Percentiles rank a stretch among this genome's conserved stretches.
Conservation (phyloP, 2,888 invertebrate genomes). For the Camptogramma bilineatum region DNA sequence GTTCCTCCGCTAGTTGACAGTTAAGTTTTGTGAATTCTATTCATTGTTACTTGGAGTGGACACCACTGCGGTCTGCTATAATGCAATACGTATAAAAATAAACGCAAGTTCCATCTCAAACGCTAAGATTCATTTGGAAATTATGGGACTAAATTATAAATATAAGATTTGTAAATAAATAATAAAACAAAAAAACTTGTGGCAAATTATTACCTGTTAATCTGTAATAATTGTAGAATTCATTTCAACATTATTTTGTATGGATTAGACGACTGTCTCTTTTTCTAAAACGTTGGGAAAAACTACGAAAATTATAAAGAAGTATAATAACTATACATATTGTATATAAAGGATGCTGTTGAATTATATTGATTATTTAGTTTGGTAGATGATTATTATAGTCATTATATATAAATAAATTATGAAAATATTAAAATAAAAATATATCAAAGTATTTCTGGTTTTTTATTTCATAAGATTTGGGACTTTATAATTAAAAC, state of each 20-base stretch:
- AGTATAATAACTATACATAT: conserved; percentile 78
- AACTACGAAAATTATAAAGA: conserved; percentile 58
- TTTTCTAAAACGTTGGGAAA: conserved; percentile 65
- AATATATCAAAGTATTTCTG: conserved; percentile 76
- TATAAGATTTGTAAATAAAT: conserved; percentile 83
- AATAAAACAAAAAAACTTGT: conserved; percentile 72
- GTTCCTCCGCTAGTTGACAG: conserved; percentile 38
- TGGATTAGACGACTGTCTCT: conserved; percentile 60
- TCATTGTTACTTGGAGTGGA: conserved; percentile 55
- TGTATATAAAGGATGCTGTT: conserved; percentile 85
- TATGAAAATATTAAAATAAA: conserved; percentile 78
- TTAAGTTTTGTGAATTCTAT: conserved; percentile 78
- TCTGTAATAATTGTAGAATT: conserved; percentile 70
- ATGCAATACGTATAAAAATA: conserved; percentile 36
- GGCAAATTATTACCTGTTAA: conserved; percentile 83
- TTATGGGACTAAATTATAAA: conserved; percentile 83
- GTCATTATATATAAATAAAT: conserved; percentile 82
- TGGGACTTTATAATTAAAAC: conserved; percentile 26
- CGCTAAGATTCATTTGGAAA: conserved; percentile 74
- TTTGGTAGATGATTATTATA: conserved; percentile 84
- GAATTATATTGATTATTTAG: conserved; percentile 82
- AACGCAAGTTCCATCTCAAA: conserved; percentile 55
- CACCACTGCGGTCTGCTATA: conserved; percentile 19
- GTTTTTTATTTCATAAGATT: conserved; percentile 35
- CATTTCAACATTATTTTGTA: conserved; percentile 74